Evolutionary conservation across 2,888 invertebrate genomes (phyloP), one percentile per base, ranked within the genome.

Genomic region (Euphydryas editha): DNA sequence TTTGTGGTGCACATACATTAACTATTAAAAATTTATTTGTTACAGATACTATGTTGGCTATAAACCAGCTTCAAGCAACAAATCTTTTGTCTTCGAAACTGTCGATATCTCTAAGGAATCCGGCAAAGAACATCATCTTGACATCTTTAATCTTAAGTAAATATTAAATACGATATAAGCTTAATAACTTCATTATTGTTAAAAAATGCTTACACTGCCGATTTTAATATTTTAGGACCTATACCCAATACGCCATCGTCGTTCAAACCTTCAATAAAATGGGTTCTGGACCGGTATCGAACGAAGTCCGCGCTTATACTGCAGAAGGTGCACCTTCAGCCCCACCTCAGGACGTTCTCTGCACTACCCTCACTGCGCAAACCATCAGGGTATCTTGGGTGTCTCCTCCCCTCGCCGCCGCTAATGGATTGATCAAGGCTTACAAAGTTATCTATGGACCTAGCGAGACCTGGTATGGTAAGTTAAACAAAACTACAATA

Each of bases 251-350:
- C 89, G 96, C 98, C n/a, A 96, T 98, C 21, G 98, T 98, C 20
- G 97, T 98, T 10, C 98, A 98, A 90, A 98, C 98, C 0, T 98
- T 97, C 85, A 99, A 99, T 90, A 97, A 97, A 87, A 96, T 98
- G 78, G 99, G 98, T 15, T 96, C 97, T 1, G 98, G 99, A 37
- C 99, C 98, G 0, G 95, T 97, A 81, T 97, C 98, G 54, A 96
- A 96, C 60, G 98, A 98, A 87, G 95, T 96, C 47, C 96, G 96
- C 79, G 98, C 98, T 67, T 97, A 98, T 83, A 99, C 99, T 1
- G 97, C 98, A 13, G 99, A 99, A 93, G 99, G 99, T 59, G 96
- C 96, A 1, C 98, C 97, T 15, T 98, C 98, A 76, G 97, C 98
- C 77, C 96, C 98, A 4, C 98, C 98, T 20, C 97, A 97, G 76